Base-by-base conservation (phyloP, 2,888 invertebrate genomes). In the Leistus spinibarbis region DNA sequence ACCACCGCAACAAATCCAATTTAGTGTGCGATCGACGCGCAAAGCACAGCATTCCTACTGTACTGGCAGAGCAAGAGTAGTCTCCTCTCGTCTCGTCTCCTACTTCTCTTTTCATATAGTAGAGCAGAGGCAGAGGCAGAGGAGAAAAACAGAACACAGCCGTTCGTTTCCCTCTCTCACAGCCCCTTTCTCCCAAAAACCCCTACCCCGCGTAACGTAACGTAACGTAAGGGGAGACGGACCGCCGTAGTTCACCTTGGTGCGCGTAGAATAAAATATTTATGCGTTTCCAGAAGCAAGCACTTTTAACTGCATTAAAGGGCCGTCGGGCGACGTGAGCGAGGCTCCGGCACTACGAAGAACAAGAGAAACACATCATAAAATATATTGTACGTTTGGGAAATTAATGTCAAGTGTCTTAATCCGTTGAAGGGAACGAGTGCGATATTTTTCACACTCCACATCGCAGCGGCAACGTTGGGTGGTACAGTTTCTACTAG, bases 361-460 rank as follows among this genome's bases (percentile, higher is more conserved):
- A 75, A 75, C 75, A 75, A 85, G 84, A 83, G 84, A 84, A 85
- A 84, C 84, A 84, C 84, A 85, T 85, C 85, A 86, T 86, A 85
- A 85, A 86, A 86, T 85, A 83, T 86, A 85, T 86, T 84, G 85
- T 83, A 83, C 86, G 81, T 85, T 82, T 83, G 86, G 86, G 86
- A 86, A 86, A 86, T 86, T 86, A 86, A 86, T 86, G 85, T 85
- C 85, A 85, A 85, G 85, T 85, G 85, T 85, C 85, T 85, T 86
- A 85, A 85, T 85, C 84, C 85, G 75, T 75, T 75, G 75, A 75
- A 75, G 75, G 69, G 69, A 75, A 69, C 75, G 69, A 75, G 68
- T 75, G 69, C 75, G 68, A 75, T 75, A 75, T 75, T 75, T 75
- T 75, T 73, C 73, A 73, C 67, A 73, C 73, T 73, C 67, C 69